Evolutionary conservation across 2,888 invertebrate species (phyloP).

Genomic region (Matsumyia berberina): DNA sequence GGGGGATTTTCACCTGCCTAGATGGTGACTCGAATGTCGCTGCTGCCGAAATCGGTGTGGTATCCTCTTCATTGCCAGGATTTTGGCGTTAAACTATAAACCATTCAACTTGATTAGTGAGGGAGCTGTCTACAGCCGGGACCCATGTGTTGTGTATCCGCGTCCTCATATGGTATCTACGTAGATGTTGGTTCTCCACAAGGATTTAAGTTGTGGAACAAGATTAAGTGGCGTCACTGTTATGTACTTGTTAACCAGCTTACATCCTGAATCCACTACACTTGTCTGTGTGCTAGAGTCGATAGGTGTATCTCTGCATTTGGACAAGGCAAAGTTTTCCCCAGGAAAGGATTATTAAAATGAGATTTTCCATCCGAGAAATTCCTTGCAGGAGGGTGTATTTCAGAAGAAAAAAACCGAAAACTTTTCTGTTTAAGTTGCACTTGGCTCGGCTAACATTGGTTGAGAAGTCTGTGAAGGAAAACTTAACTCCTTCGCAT

Average conservation of each 20-base stretch:
- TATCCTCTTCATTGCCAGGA: constrained; percentile 63
- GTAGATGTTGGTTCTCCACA: constrained; percentile 51
- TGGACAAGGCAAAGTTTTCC: constrained; percentile 62
- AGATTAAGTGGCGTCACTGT: constrained; percentile 73
- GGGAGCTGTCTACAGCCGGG: constrained; percentile 27
- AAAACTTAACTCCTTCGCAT: constrained; percentile 50
- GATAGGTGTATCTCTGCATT: constrained; percentile 32
- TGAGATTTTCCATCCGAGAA: constrained; percentile 66
- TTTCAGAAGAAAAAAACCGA: constrained; percentile 36
- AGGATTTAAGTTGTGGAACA: constrained; percentile 74
- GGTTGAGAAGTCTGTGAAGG: neutral
- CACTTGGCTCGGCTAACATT: constrained; percentile 44
- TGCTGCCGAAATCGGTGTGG: constrained; percentile 39
- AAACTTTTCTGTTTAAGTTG: constrained; percentile 60
- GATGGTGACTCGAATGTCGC: constrained; percentile 25
- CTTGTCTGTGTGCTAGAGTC: neutral
- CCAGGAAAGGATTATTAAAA: constrained; percentile 73
- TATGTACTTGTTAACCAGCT: constrained; percentile 71
- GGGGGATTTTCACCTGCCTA: constrained; percentile 36
- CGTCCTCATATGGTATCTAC: constrained; percentile 44
- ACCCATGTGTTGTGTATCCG: constrained; percentile 40
- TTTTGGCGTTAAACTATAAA: constrained; percentile 67
- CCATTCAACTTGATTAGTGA: constrained; percentile 71
- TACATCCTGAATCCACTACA: constrained; percentile 45
- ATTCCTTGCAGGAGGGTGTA: constrained; percentile 25